Base-by-base conservation (phyloP, 2,113 vertebrate species). In the Peromyscus leucopus region DNA sequence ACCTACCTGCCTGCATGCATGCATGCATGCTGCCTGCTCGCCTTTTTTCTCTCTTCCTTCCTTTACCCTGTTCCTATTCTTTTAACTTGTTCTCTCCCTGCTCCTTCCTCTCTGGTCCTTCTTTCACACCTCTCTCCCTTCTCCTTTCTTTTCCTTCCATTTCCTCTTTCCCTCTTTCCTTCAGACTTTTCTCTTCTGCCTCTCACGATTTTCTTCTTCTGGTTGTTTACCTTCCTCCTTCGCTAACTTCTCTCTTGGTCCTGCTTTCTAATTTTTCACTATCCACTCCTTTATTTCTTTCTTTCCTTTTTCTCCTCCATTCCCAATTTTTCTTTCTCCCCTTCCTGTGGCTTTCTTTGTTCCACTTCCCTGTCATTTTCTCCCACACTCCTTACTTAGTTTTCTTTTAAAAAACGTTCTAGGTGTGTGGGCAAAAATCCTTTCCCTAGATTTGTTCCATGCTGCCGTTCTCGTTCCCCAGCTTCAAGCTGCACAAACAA, bases 401-500 rank as follows among this genome's bases (percentile, higher is more conserved):
- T 91, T 93, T 74, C 61, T 91, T 65, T 31, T 21, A 67, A 42
- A 69, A 86, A 86, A 59, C 80, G 16, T 51, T 82, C 61, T 90
- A 82, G 86, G 12, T 84, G 31, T 93, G 42, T 85, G 59, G 93
- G 59, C 74, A 80, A 88, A 88, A 91, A 87, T 48, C 55, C 26
- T 95, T 90, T 65, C 31, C 55, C 71, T 42, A 90, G 26, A 74
- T 65, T 84, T 51, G 2, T 63, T 80, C 69, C 59, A 11, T 22
- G 31, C 21, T 71, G 61, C 4, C 65, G 8, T 57, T 28, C 59
- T 90, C 55, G 55, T n/a, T 72, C 71, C 94, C 95, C 36, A 97
- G 86, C 94, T 57, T 95, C 72, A 7, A 76, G 82, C 92, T 98
- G 84, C 0, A 57, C 84, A 95, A 88, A 74, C 16, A n/a, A 79